Base-by-base conservation (phyloP, 2,888 invertebrate genomes). In the Blastobasis lacticolella region DNA sequence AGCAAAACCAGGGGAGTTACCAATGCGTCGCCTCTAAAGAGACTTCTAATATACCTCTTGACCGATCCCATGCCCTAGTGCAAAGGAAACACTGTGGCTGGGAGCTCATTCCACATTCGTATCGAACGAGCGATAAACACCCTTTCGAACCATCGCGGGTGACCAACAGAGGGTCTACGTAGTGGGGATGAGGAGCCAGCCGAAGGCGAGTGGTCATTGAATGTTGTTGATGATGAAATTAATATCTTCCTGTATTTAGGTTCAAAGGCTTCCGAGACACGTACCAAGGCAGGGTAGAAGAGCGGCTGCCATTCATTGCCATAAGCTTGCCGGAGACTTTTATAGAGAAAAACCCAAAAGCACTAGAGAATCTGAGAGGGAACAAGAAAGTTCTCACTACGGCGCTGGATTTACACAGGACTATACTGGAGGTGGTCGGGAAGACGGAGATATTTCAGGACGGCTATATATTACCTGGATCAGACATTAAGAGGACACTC, bases 211-310 rank as follows among this genome's bases (percentile, higher is more conserved):
- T 23, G 23, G 23, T 23, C 23, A 23, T 23, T 23, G 23, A 23
- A 2, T 23, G 23, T 23, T 23, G 23, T 2, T 23, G 23, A 23
- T 23, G 23, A 2, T 23, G 23, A 23, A 23, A 23, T 23, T 23
- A 1, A 3, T 37, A 4, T 9, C 10, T 5, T 3, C 10, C 3
- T n/a, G 3, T 10, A 38, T 4, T 9, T 66, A 94, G 97, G 70
- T 97, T 95, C 78, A 92, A 94, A 0, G 90, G 92, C 49, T 91
- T 97, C 6, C 90, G 98, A 0, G 91, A 94, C 63, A 97, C 97
- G 0, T 87, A 95, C 23, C 95, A 96, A 73, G 96, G 96, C 0
- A 95, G 95, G 76, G 91, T 94, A 62, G 96, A 97, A 68, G 96
- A 97, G 74, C 90, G 56, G 0, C n/a, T 56, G 10, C 56, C 56